Percentiles rank a stretch among this genome's conserved stretches.
These are phyloP conservation scores for Pterophyllum scalare DNA, from an alignment of 2,113 vertebrate species.

Conservation along the genomic window DNA sequence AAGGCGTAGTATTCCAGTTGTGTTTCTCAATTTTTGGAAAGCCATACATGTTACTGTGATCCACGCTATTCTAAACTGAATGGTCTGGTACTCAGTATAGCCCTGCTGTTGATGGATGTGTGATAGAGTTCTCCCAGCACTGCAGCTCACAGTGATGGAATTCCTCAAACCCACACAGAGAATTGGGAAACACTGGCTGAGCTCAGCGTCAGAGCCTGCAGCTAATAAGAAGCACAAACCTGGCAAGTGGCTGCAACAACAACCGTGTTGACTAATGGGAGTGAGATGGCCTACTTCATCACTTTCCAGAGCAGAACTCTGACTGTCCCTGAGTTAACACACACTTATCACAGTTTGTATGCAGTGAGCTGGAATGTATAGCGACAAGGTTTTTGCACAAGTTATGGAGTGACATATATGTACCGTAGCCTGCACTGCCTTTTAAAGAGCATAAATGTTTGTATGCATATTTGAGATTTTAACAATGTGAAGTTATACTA, in stretches of 20 bases:
- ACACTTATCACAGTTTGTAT: neutral
- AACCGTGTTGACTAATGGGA: constrained; percentile 27
- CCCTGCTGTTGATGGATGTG: neutral
- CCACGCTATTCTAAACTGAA: neutral
- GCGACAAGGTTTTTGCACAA: constrained; percentile 17
- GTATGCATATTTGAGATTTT: neutral
- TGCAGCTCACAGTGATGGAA: neutral
- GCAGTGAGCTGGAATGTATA: constrained; percentile 25
- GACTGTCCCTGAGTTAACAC: constrained; percentile 21
- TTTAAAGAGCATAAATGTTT: neutral
- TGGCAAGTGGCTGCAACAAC: constrained; percentile 18
- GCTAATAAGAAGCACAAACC: constrained; percentile 29
- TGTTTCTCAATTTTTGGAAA: neutral
- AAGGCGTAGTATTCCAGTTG: neutral
- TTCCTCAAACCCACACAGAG: constrained; percentile 3
- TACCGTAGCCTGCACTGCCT: neutral
- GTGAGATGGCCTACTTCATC: constrained; percentile 12
- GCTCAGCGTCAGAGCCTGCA: constrained; percentile 3
- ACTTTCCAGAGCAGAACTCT: constrained; percentile 21
- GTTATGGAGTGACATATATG: neutral
- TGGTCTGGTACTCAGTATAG: neutral
- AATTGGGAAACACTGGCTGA: constrained; percentile 16
- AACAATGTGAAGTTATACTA: neutral
- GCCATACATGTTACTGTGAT: neutral
- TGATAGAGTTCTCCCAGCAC: neutral